Percentiles rank a stretch among this genome's conserved stretches.
phyloP scores from a whole-genome alignment of 2,113 vertebrate genomes.

The Pelusios castaneus region DNA sequence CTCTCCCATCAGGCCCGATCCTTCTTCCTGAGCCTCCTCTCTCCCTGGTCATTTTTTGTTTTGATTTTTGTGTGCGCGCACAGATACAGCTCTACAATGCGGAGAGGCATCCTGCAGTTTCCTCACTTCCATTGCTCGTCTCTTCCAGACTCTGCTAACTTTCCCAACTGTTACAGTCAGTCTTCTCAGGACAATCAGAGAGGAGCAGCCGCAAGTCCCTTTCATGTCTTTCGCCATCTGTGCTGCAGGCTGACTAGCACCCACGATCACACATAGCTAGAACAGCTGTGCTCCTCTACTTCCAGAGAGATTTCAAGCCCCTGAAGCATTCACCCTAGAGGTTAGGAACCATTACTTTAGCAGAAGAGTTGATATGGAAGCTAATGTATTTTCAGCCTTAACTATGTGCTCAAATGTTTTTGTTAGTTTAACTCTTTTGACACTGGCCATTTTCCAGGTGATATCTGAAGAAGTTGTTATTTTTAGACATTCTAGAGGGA shows the following conservation, averaged over 20 bases:
- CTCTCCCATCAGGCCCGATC: neutral
- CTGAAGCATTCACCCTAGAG: too few relatives aligned
- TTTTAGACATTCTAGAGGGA: neutral
- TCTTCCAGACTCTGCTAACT: neutral
- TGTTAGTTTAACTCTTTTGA: neutral
- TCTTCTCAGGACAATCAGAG: neutral
- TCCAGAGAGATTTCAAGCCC: too few relatives aligned
- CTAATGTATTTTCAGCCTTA: neutral
- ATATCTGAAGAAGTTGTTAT: neutral
- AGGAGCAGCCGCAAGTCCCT: neutral
- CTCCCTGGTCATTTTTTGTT: neutral
- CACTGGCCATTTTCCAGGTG: neutral
- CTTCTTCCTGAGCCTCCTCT: neutral
- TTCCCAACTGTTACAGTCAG: neutral
- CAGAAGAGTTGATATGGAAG: neutral
- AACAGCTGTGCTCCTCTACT: neutral
- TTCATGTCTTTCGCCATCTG: neutral
- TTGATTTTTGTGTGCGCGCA: neutral
- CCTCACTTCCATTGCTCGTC: neutral
- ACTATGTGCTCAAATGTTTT: neutral
- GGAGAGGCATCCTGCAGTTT: neutral
- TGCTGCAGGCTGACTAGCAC: neutral
- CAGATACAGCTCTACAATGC: neutral
- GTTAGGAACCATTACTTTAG: too few relatives aligned
- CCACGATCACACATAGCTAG: too few relatives aligned